A percentile compares a stretch with the other conserved stretches of the same genome.
Evolutionary conservation across 2,113 vertebrate genomes (phyloP).

Genomic region (Pseudopipra pipra): DNA sequence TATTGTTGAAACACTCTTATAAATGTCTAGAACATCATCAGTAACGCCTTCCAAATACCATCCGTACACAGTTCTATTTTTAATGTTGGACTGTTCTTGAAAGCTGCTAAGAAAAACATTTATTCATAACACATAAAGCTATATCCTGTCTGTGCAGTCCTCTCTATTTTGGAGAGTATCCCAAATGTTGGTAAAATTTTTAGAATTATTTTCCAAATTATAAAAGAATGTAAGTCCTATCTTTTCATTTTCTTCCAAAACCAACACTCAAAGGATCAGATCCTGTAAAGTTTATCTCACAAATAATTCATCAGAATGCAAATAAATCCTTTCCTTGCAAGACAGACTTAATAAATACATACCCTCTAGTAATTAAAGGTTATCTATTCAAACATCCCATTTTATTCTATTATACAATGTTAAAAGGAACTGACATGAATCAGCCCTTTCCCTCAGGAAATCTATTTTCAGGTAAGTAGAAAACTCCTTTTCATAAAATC

Average conservation of each 20-base stretch:
- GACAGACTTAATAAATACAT: neutral
- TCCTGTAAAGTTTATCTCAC: neutral
- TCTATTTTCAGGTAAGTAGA: neutral
- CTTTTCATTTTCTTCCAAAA: neutral
- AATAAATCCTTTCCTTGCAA: neutral
- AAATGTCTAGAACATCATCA: neutral
- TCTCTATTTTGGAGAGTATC: neutral
- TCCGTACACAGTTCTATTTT: neutral
- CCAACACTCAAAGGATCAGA: neutral
- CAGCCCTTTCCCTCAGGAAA: neutral
- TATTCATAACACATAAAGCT: conserved; percentile 4
- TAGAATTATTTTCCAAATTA: neutral
- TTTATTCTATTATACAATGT: neutral
- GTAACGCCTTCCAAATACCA: conserved; percentile 7
- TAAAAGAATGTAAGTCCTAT: neutral
- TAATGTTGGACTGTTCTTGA: neutral
- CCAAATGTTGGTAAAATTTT: neutral
- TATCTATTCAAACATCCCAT: neutral
- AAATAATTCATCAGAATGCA: neutral
- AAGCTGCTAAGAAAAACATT: conserved; percentile 25
- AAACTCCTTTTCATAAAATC: neutral
- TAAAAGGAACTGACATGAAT: neutral
- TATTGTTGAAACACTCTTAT: neutral
- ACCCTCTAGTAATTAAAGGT: neutral
- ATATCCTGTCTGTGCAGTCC: neutral